Evolutionary conservation across 2,888 invertebrate species (phyloP).

Genomic region (Bruchidius siliquastri): DNA sequence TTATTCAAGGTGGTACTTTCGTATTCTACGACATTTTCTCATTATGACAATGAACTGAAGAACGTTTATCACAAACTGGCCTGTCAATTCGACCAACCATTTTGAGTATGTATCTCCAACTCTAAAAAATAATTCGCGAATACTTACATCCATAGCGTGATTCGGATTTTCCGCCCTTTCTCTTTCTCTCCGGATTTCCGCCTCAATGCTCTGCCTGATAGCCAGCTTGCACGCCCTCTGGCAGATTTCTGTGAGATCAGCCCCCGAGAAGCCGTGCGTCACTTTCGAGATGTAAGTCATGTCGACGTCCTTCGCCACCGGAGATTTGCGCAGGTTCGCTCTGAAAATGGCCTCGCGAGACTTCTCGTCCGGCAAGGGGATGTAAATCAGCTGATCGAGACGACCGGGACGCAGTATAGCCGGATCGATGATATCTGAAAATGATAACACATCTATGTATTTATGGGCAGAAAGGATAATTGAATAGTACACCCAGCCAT

Average conservation of each 20-base stretch:
- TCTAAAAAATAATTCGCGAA: no score
- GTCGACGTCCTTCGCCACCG: slow-evolving; percentile 93
- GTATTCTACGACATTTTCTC: no score
- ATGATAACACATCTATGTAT: slow-evolving; percentile 3
- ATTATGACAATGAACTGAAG: no score
- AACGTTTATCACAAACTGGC: no score
- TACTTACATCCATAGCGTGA: slow-evolving; percentile 75
- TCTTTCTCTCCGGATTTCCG: slow-evolving; percentile 87
- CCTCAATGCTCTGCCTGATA: slow-evolving; percentile 96
- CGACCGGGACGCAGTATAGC: slow-evolving; percentile 98
- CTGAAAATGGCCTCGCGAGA: slow-evolving; percentile 94
- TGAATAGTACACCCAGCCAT: no score
- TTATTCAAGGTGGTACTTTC: no score
- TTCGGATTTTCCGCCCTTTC: slow-evolving; percentile 74
- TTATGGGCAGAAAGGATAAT: no score
- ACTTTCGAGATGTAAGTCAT: slow-evolving; percentile 81
- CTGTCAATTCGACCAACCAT: no score
- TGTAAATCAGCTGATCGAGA: slow-evolving; percentile 98
- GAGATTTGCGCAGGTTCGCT: slow-evolving; percentile 94
- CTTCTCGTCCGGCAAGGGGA: slow-evolving; percentile 98
- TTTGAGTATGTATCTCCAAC: no score
- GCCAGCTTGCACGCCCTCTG: slow-evolving; percentile 99
- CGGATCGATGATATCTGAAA: slow-evolving; percentile 94
- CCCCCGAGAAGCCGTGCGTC: slow-evolving; percentile 96
- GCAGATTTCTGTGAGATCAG: slow-evolving; percentile 98